Evolutionary conservation across 2,888 invertebrate genomes (phyloP), one percentile per base, ranked within the genome.

Genomic region (Amiota communis): DNA sequence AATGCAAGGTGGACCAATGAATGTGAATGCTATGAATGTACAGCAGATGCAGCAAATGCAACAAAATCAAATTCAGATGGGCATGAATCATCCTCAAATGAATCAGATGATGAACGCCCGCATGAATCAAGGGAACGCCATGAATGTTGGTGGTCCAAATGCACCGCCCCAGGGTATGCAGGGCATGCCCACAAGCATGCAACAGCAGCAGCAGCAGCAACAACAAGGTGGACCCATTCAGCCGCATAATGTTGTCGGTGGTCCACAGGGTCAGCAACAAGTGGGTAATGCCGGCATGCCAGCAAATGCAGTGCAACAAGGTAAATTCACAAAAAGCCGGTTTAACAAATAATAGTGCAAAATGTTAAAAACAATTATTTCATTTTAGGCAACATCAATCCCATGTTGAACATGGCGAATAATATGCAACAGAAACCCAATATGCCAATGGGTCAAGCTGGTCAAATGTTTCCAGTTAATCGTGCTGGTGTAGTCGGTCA

Each of bases 401-500:
- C 87, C 74, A 87, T 89, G 82, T 77, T 89, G 57, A 81, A 87
- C 72, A 88, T 89, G 84, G 86, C 87, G 12, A 84, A 85, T 2
- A 88, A 87, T 59, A 86, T 89, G 85, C 88, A 87, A 56, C 87
- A 88, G 11, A 89, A 87, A 73, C 80, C 86, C 8, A 87, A 86
- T 47, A 87, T 87, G 87, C 81, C 89, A 48, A 89, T 90, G 85
- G 88, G 86, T 2, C 88, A 91, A 80, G 83, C 84, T 6, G 90
- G 90, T 8, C 90, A 90, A 48, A 91, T 91, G 75, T 92, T 92
- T 80, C 86, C 88, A 2, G 90, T 89, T 1, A 88, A 91, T 72
- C 90, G 95, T 0, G 93, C 93, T 59, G 93, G 94, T 0, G 83
- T 82, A 8, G 82, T 78, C 0, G 93, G 93, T 13, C 91, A 81